A percentile compares a stretch with the other conserved stretches of the same genome.
Conservation (phyloP, 2,888 invertebrate genomes). For the Phytoseiulus persimilis region DNA sequence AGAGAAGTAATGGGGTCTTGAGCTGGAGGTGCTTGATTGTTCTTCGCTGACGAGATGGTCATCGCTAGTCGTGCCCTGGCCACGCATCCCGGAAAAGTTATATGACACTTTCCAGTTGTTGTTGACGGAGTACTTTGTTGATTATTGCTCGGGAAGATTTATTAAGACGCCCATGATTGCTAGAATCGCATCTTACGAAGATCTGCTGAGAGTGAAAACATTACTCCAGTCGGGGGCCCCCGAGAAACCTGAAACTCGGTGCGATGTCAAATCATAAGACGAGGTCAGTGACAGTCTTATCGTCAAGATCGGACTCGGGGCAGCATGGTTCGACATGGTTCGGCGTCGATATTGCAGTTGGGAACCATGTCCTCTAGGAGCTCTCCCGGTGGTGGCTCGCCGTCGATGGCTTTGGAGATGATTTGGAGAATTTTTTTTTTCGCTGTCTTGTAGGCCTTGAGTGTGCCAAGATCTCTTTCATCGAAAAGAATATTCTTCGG, state of each 20-base stretch:
- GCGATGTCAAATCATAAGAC: neutral
- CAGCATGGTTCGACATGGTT: neutral
- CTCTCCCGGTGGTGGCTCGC: neutral
- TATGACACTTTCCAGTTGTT: neutral
- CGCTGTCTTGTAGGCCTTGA: no score
- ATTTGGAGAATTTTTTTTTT: no score
- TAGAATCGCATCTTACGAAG: neutral
- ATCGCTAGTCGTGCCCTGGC: neutral
- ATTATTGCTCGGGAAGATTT: neutral
- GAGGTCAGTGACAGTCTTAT: neutral
- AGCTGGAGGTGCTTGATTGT: no score
- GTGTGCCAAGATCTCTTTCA: no score
- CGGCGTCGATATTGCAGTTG: neutral
- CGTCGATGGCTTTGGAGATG: no score
- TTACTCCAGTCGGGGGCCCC: neutral
- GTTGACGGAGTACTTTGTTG: neutral
- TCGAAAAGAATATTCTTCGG: no score
- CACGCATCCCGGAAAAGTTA: neutral
- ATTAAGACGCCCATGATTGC: neutral
- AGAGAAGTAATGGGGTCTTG: no score
- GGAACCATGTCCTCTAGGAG: neutral
- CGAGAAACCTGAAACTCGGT: neutral
- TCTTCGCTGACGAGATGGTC: no score
- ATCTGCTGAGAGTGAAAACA: neutral
- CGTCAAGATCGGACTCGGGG: neutral